Conservation (phyloP, 2,888 invertebrate species). For the Ophion ellenae region DNA sequence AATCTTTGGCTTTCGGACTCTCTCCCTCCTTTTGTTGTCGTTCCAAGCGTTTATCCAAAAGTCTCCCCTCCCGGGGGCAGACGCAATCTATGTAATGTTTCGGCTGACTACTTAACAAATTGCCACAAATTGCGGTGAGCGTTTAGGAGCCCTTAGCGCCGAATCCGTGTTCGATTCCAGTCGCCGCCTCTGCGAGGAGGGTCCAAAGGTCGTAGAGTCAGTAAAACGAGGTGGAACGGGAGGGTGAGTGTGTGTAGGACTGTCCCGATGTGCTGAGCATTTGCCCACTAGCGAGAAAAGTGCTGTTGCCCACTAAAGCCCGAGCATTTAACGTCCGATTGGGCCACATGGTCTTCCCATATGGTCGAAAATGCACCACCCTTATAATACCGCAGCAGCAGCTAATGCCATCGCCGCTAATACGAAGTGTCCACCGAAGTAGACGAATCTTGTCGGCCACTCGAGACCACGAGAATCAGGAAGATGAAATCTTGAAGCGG, state of each 20-base stretch:
- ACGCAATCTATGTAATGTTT: constrained; percentile 83
- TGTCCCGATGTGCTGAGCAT: constrained; percentile 21
- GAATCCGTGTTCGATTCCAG: constrained; percentile 71
- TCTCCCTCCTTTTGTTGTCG: constrained; percentile 36
- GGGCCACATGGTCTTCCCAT: constrained; percentile 83
- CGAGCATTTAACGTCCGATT: constrained; percentile 70
- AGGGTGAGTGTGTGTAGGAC: constrained; percentile 17
- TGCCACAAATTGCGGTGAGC: constrained; percentile 83
- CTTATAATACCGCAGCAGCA: constrained; percentile 45
- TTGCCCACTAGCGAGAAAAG: constrained; percentile 37
- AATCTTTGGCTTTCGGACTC: constrained; percentile 48
- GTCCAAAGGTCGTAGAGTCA: constrained; percentile 52
- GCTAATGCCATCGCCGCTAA: constrained; percentile 65
- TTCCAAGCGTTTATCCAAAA: constrained; percentile 39
- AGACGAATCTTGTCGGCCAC: constrained; percentile 73
- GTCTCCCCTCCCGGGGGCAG: constrained; percentile 63
- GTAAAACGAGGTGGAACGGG: constrained; percentile 16
- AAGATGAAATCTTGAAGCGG: constrained; percentile 66
- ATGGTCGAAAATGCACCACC: constrained; percentile 76
- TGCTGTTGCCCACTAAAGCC: constrained; percentile 32
- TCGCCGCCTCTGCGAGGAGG: constrained; percentile 60
- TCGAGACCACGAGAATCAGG: constrained; percentile 58
- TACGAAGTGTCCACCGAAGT: constrained; percentile 74
- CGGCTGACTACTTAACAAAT: constrained; percentile 83
- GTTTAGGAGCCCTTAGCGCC: constrained; percentile 77